A percentile compares a stretch with the other conserved stretches of the same genome.
These are phyloP conservation scores for Florisuga fusca DNA, from an alignment of 2,797 vertebrate genomes.

Conservation along the genomic window DNA sequence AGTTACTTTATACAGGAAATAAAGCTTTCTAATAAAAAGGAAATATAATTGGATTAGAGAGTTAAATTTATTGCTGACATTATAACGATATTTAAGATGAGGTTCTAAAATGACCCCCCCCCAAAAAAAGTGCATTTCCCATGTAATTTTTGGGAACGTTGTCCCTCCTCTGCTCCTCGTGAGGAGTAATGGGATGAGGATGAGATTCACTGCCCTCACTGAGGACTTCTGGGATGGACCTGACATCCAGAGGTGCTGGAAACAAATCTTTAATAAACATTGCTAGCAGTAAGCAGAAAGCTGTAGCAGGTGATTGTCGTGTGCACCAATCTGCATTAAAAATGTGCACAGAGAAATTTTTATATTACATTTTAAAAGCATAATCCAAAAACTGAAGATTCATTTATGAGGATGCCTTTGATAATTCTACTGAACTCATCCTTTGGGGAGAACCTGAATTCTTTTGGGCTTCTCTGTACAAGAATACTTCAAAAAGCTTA, in stretches of 20 bases:
- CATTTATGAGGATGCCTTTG: neutral
- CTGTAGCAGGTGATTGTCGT: neutral
- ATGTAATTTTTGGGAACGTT: rapidly evolving
- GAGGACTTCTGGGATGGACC: neutral
- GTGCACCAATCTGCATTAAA: neutral
- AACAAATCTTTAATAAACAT: rapidly evolving
- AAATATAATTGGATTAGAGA: neutral
- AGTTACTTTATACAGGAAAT: rapidly evolving
- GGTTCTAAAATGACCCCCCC: neutral
- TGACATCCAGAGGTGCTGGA: neutral
- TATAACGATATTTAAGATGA: neutral
- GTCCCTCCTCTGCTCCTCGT: neutral
- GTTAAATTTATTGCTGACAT: neutral
- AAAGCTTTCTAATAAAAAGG: neutral
- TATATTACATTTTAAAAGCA: neutral
- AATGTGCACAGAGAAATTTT: neutral
- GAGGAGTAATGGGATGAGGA: rapidly evolving
- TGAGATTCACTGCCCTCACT: neutral
- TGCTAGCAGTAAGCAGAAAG: neutral
- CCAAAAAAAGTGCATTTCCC: neutral
- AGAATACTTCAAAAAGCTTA: neutral
- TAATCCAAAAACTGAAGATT: neutral
- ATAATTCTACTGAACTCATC: neutral
- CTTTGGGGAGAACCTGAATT: neutral
- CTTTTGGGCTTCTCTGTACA: neutral